phyloP scores from a whole-genome alignment of 2,888 invertebrate genomes.

The Amblyteles armatorius region DNA sequence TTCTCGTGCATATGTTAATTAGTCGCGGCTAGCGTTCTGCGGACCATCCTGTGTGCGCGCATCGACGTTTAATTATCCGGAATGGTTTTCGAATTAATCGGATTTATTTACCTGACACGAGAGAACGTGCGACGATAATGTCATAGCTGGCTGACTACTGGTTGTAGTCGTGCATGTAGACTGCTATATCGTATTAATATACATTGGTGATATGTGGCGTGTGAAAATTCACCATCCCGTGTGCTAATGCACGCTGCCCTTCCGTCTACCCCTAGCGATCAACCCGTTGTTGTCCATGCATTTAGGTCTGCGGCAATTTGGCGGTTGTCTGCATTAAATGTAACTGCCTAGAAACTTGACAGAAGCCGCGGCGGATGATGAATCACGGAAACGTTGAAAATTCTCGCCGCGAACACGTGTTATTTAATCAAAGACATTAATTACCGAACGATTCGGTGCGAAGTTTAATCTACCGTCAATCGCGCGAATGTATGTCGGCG shows the following conservation, averaged over 20 bases:
- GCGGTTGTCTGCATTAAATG: slow-evolving; percentile 54
- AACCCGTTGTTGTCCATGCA: slow-evolving; percentile 25
- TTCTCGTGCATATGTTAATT: slow-evolving; percentile 69
- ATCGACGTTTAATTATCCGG: slow-evolving; percentile 74
- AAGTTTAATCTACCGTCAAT: not conserved
- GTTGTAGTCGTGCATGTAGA: slow-evolving; percentile 9
- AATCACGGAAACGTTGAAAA: slow-evolving; percentile 39
- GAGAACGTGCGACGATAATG: slow-evolving; percentile 49
- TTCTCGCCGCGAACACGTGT: not conserved
- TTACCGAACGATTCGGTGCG: not conserved
- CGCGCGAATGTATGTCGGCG: not conserved
- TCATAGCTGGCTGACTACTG: slow-evolving; percentile 22
- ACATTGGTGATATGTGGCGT: slow-evolving; percentile 30
- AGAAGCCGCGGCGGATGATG: slow-evolving; percentile 29
- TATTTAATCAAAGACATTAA: not conserved
- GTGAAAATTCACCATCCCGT: slow-evolving; percentile 28
- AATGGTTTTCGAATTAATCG: slow-evolving; percentile 71
- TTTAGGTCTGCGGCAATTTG: slow-evolving; percentile 57
- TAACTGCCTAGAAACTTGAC: slow-evolving; percentile 37
- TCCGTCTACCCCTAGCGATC: slow-evolving; percentile 3
- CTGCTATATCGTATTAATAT: slow-evolving; percentile 9
- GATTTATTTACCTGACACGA: slow-evolving; percentile 72
- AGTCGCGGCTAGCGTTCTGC: slow-evolving; percentile 61
- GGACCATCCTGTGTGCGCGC: slow-evolving; percentile 56
- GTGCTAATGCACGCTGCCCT: not conserved